These are phyloP conservation scores for Halocynthia aurantium DNA, from an alignment of 23 tunicate species.

Conservation along the genomic window DNA sequence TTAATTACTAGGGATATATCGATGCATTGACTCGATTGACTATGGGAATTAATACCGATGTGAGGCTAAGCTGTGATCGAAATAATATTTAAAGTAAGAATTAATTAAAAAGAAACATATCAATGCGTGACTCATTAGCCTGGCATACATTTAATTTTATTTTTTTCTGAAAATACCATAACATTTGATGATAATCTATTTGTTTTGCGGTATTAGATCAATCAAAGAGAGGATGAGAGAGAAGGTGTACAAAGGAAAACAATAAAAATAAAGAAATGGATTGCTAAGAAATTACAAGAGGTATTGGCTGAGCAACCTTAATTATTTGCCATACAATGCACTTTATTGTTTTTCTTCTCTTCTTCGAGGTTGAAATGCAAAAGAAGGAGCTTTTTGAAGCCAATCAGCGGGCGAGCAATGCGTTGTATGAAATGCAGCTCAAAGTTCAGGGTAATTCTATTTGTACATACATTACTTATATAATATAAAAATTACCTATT, in stretches of 20 bases:
- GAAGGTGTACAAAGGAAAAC: conserved; percentile 6
- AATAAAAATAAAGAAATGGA: conserved; percentile 15
- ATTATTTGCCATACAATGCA: background rate
- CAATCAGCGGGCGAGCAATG: conserved; percentile 30
- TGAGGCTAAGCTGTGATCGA: too few relatives aligned
- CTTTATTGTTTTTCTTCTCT: background rate
- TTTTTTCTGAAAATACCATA: too few relatives aligned
- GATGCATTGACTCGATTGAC: too few relatives aligned
- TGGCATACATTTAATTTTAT: too few relatives aligned
- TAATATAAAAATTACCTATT: background rate
- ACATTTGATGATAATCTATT: too few relatives aligned
- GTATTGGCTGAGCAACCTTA: background rate
- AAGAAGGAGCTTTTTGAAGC: conserved; percentile 39
- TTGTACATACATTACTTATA: background rate
- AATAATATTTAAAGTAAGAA: too few relatives aligned
- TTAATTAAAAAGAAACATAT: too few relatives aligned
- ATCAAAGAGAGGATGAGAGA: conserved; percentile 17
- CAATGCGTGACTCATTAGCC: too few relatives aligned
- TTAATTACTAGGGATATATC: too few relatives aligned
- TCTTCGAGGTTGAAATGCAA: conserved; percentile 52
- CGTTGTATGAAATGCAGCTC: conserved; percentile 52
- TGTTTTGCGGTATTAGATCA: background rate
- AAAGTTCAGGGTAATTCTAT: conserved; percentile 40
- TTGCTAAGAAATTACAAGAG: conserved; percentile 13
- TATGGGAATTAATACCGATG: too few relatives aligned